Evolutionary conservation across 2,888 invertebrate species (phyloP).

Genomic region (Caenorhabditis uteleia): DNA sequence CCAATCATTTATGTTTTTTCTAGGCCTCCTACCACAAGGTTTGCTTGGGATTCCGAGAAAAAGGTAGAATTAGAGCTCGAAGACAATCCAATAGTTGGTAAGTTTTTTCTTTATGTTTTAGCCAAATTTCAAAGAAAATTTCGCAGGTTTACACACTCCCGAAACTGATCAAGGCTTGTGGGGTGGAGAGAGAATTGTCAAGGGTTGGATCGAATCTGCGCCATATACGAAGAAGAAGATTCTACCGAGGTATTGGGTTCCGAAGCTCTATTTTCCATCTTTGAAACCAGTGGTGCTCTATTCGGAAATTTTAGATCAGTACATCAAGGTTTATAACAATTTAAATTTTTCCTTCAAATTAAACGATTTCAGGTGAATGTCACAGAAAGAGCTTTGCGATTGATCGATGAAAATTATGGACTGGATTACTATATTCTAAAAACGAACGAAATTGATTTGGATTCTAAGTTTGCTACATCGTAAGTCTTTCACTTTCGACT

Average conservation of each 20-base stretch:
- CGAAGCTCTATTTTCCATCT: slow-evolving; percentile 86
- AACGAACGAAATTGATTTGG: slow-evolving; percentile 89
- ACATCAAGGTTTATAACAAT: slow-evolving; percentile 43
- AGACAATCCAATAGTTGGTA: slow-evolving; percentile 49
- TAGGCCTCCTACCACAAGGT: slow-evolving; percentile 51
- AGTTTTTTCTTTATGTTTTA: too few relatives aligned
- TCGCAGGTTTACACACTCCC: slow-evolving; percentile 80
- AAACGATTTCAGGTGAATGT: slow-evolving; percentile 75
- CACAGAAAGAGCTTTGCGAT: slow-evolving; percentile 82
- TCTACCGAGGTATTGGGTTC: slow-evolving; percentile 74
- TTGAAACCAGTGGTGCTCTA: slow-evolving; percentile 81
- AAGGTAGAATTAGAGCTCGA: slow-evolving; percentile 57
- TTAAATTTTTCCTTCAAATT: neutral
- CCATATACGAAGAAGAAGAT: slow-evolving; percentile 67
- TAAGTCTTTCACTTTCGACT: slow-evolving; percentile 2
- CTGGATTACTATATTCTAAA: slow-evolving; percentile 91
- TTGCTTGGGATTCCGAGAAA: slow-evolving; percentile 55
- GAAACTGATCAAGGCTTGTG: slow-evolving; percentile 87
- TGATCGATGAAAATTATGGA: slow-evolving; percentile 88
- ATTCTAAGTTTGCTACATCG: slow-evolving; percentile 80
- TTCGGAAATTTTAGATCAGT: slow-evolving; percentile 72
- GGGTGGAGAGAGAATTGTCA: slow-evolving; percentile 93
- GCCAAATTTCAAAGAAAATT: slow-evolving; percentile 76
- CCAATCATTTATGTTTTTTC: slow-evolving; percentile 6
- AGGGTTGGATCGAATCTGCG: slow-evolving; percentile 77